Base-by-base conservation (phyloP, 2,113 vertebrate genomes). In the Silurus glanis region DNA sequence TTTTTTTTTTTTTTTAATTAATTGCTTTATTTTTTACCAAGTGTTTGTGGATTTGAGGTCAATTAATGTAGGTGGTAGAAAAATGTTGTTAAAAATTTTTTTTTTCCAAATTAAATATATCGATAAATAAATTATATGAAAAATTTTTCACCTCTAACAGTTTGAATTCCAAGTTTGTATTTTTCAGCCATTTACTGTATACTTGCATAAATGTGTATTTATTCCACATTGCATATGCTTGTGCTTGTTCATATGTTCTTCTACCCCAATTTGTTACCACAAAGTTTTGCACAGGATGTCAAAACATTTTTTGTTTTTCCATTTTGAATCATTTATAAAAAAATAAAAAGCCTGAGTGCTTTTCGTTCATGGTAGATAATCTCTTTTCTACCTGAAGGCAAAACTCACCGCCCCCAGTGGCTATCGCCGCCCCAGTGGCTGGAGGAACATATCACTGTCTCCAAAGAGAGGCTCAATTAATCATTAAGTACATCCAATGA, bases 291-390 rank as follows among this genome's bases (percentile, higher is more conserved):
- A 37, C 28, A 37, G 28, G 28, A 37, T 37, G 28, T 37, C 28
- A 37, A 37, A 37, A 37, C 28, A 37, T 1, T 37, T 1, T 37
- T 37, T 37, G 28, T 37, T 37, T 37, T 37, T 37, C 28, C 28
- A 37, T 37, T 37, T 37, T 37, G 2, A 3, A 37, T 37, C 37
- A 37, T 37, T 37, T 37, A 2, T 1, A 37, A 37, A 37, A 37
- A 37, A 37, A 37, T 37, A 37, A 51, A 74, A 74, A 12, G 21
- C n/a, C 9, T 83, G 45, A 83, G 86, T 72, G 83, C 45, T 49
- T 89, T 89, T 78, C 66, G 49, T 64, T 71, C 83, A 82, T 16
- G 61, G 69, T 64, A 69, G 86, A 86, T 89, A 87, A 89, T 87
- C 86, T 80, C 74, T 83, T 87, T 87, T 79, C 59, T 74, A 21